Evolutionary conservation across 2,797 vertebrate species (phyloP).

Genomic region (Capromys pilorides): DNA sequence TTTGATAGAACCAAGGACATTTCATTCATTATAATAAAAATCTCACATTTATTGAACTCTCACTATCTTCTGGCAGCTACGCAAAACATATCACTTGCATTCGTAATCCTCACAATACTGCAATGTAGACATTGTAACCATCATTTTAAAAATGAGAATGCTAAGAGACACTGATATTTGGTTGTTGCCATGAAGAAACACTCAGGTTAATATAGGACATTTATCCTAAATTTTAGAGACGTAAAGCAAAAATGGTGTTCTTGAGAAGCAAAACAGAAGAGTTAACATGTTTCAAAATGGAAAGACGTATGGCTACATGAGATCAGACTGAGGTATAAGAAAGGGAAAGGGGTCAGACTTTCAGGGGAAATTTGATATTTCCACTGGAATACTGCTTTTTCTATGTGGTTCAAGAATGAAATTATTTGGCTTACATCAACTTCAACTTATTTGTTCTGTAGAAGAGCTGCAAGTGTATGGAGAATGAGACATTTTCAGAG

Average conservation of each 20-base stretch:
- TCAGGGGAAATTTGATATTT: not conserved
- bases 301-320: not conserved
- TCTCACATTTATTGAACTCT: not conserved
- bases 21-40: not conserved
- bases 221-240: not conserved
- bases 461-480: not conserved
- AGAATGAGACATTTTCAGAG: not conserved
- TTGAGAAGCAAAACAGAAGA: conserved; percentile 9
- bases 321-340: not conserved
- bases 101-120: not conserved
- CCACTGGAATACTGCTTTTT: not conserved
- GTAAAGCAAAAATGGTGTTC: not conserved
- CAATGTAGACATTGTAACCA: not conserved
- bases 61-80: not conserved
- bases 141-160: conserved; percentile 7
- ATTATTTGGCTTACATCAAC: not conserved
- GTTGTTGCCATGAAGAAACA: not conserved
- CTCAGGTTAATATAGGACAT: not conserved
- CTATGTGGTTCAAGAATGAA: not conserved
- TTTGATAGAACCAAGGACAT: not conserved
- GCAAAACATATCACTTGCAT: not conserved
- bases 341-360: not conserved
- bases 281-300: not conserved
- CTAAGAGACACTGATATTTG: not conserved
- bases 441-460: not conserved